Conservation (phyloP, 2,888 invertebrate genomes). For the Nasonovia ribisnigri region DNA sequence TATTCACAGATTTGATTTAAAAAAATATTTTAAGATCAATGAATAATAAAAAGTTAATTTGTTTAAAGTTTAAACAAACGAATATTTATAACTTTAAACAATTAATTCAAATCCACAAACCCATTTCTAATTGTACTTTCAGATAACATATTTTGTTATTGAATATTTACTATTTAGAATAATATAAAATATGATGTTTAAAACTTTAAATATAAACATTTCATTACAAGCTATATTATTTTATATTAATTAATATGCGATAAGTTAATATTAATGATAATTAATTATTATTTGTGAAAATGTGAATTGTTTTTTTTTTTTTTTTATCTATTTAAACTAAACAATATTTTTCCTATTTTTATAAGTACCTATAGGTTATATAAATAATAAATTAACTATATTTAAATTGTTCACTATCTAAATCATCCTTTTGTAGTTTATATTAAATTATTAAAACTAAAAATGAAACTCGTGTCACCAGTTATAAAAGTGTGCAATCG, state of each 20-base stretch:
- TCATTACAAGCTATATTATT: not conserved
- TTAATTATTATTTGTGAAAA: slow-evolving; percentile 8
- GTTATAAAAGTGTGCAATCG: not conserved
- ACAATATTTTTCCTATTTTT: slow-evolving; percentile 39
- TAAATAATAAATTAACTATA: not conserved
- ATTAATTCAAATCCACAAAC: not conserved
- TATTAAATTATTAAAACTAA: not conserved
- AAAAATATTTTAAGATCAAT: not conserved
- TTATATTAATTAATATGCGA: not conserved
- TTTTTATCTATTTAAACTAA: not conserved
- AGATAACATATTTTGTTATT: not conserved
- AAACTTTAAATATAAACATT: not conserved
- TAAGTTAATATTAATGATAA: not conserved
- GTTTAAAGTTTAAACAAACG: not conserved
- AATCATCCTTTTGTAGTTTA: not conserved
- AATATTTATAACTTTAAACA: too few relatives aligned
- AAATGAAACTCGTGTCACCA: not conserved
- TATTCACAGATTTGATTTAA: not conserved
- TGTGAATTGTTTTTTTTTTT: not conserved
- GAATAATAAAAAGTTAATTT: not conserved
- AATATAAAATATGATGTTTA: not conserved
- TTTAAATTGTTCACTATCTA: not conserved
- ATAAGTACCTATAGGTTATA: not conserved
- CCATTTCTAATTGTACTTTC: not conserved
- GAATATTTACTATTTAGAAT: not conserved